phyloP scores from a whole-genome alignment of 1,140 invertebrate genomes.

The Diuraphis noxia region DNA sequence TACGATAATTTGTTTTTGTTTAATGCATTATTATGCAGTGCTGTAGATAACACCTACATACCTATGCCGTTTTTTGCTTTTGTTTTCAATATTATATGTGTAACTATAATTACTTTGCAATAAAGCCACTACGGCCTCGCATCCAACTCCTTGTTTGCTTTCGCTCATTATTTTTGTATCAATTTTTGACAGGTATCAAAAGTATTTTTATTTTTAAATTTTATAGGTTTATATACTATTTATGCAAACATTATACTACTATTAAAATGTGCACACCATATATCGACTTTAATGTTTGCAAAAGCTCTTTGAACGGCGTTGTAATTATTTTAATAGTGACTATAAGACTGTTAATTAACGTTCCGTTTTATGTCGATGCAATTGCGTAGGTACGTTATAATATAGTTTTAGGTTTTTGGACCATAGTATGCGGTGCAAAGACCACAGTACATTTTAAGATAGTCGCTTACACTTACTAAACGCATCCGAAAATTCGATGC shows the following conservation, averaged over 20 bases:
- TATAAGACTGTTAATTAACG: background rate
- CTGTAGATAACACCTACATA: background rate
- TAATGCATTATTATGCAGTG: background rate
- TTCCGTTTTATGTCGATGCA: background rate
- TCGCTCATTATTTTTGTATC: background rate
- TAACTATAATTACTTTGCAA: slow-evolving; percentile 2
- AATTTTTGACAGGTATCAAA: background rate
- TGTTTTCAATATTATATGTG: background rate
- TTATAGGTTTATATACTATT: background rate
- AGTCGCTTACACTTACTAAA: background rate
- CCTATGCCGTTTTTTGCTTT: background rate
- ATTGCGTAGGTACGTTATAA: background rate
- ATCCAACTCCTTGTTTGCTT: background rate
- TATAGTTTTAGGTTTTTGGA: background rate
- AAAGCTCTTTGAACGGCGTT: background rate
- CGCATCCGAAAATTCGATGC: background rate
- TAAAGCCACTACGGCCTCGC: background rate
- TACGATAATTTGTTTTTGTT: background rate
- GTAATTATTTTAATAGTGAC: background rate
- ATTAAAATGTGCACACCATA: background rate
- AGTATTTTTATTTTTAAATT: background rate
- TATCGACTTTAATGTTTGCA: background rate
- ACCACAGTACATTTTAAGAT: background rate
- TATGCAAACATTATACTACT: background rate
- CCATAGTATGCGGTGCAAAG: background rate